Base-by-base conservation (phyloP, 2,888 invertebrate species). In the Drosophila infuscata region DNA sequence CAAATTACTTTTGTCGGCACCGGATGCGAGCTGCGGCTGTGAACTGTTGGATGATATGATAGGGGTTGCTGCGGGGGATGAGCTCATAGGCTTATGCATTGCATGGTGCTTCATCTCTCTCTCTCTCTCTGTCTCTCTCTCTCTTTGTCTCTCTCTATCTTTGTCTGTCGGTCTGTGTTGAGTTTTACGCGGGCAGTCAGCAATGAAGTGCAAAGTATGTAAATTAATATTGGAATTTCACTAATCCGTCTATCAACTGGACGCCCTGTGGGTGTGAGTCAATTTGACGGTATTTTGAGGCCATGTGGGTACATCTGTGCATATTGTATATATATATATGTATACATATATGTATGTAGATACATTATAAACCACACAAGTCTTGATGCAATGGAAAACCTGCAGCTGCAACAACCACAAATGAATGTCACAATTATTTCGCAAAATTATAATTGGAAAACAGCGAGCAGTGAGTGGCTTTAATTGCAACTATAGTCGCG, bases 161-260 rank as follows among this genome's bases (percentile, higher is more conserved):
- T 38, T 51, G 33, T 41, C 9, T 36, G n/a, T 12, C 35, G 25
- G n/a, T 41, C 12, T 67, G 66, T 35, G 33, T 57, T 29, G 35
- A 30, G 56, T 33, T 41, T 71, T 68, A 59, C 29, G 56, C 66
- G 36, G 35, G 32, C 65, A 58, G 63, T 38, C 69, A 61, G 63
- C 81, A 76, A 82, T 82, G 79, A 75, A 83, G 86, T 82, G 83
- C 76, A 78, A 81, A 86, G 72, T 83, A 81, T 79, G 76, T 82
- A 87, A 82, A 86, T 83, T 80, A 79, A 86, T 83, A 81, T 81
- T 83, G 83, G 79, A 81, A 86, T 82, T 87, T 83, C 76, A 70
- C 81, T 83, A 83, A 83, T 81, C 81, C 67, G 72, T 74, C 67
- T 67, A 83, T 73, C 78, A 75, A 83, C 68, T 74, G 76, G 56